Conservation (phyloP, 2,888 invertebrate genomes). For the Xanthia togata region DNA sequence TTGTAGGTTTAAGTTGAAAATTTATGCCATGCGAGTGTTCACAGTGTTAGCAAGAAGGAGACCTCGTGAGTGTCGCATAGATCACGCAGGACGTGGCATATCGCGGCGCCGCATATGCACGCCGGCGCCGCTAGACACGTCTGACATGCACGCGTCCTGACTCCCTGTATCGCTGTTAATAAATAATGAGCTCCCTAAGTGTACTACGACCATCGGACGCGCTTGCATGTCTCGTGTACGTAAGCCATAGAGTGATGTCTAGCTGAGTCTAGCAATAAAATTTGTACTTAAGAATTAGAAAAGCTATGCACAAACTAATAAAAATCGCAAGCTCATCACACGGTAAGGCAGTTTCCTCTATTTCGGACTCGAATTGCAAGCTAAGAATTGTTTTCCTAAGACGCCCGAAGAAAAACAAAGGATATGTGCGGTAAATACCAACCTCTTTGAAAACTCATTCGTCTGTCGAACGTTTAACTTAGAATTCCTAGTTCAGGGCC, state of each 20-base stretch:
- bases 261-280: constrained; percentile 16
- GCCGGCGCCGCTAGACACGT: constrained; percentile 55
- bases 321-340: constrained; percentile 46
- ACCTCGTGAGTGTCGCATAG: constrained; percentile 83
- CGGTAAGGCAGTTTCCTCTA: constrained; percentile 41
- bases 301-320: constrained; percentile 43
- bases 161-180: constrained; percentile 59
- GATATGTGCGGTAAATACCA: constrained; percentile 64
- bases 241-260: not conserved
- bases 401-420: constrained; percentile 58
- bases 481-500: constrained; percentile 68
- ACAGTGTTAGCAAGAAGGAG: constrained; percentile 84
- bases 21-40: constrained; percentile 85
- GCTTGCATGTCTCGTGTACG: constrained; percentile 22
- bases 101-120: constrained; percentile 82
- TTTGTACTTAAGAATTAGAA: constrained; percentile 15
- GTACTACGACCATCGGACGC: constrained; percentile 37
- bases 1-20: constrained; percentile 85
- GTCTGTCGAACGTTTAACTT: constrained; percentile 66
- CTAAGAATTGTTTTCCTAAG: constrained; percentile 51
- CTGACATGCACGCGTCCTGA: constrained; percentile 58
- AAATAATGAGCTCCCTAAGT: constrained; percentile 59
- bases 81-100: constrained; percentile 86
- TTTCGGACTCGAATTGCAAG: constrained; percentile 46
- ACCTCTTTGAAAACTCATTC: constrained; percentile 67